phyloP scores from a whole-genome alignment of 2,888 invertebrate species.

The Leptinotarsa juncta region DNA sequence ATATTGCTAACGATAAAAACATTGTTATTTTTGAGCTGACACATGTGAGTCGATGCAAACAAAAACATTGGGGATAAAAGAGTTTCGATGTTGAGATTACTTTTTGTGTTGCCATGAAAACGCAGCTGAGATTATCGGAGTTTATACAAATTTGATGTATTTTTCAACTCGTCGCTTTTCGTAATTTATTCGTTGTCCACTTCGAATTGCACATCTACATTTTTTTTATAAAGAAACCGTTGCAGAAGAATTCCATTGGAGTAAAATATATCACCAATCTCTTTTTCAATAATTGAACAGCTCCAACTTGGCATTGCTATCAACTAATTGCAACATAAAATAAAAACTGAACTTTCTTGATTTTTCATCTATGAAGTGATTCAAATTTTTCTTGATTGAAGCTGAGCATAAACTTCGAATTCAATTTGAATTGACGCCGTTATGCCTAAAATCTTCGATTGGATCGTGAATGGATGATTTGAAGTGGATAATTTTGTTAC shows the following conservation, averaged over 20 bases:
- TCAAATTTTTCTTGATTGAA: too few relatives aligned
- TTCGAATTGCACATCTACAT: neutral
- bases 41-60: neutral
- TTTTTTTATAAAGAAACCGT: neutral
- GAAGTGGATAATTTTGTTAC: slow-evolving; percentile 32
- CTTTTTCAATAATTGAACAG: too few relatives aligned
- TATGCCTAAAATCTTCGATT: neutral
- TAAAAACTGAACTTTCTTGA: too few relatives aligned
- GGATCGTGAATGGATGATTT: neutral
- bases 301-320: too few relatives aligned
- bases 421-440: neutral
- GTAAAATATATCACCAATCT: too few relatives aligned
- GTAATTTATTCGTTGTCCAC: neutral
- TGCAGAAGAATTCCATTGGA: too few relatives aligned
- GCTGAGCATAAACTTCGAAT: neutral
- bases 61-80: neutral
- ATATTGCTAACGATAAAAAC: neutral
- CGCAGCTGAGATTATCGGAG: neutral
- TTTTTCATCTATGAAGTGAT: too few relatives aligned
- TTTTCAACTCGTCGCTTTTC: neutral
- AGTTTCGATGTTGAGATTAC: neutral
- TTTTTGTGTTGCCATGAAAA: neutral
- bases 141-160: neutral
- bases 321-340: too few relatives aligned
- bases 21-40: neutral